Evolutionary conservation across 2,113 vertebrate species (phyloP).

Genomic region (Suncus etruscus): DNA sequence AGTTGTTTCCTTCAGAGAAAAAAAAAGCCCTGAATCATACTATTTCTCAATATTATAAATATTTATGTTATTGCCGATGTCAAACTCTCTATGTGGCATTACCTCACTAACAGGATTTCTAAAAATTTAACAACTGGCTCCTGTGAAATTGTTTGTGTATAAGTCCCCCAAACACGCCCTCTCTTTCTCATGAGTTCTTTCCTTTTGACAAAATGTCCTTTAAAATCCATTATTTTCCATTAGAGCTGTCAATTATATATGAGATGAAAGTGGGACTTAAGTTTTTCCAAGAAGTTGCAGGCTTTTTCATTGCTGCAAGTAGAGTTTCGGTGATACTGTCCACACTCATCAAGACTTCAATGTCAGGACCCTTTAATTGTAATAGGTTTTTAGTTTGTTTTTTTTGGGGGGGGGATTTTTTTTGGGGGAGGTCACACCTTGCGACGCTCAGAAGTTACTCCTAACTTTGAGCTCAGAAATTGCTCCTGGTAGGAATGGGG

Average conservation of each 20-base stretch:
- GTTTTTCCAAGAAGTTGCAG: not conserved
- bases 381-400: not conserved
- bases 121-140: conserved; percentile 5
- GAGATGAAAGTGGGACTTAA: not conserved
- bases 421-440: too few species aligned
- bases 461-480: too few species aligned
- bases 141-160: not conserved
- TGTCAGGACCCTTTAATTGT: not conserved
- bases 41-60: conserved; percentile 15
- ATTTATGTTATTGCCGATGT: conserved; percentile 14
- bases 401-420: too few species aligned
- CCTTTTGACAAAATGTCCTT: not conserved
- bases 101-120: conserved; percentile 12
- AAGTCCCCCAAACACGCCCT: not conserved
- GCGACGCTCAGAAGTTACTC: too few species aligned
- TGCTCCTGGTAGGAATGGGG: too few species aligned
- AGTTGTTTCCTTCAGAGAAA: not conserved
- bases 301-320: not conserved
- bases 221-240: not conserved
- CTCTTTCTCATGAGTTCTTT: not conserved
- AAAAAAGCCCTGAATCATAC: not conserved
- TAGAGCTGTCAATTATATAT: not conserved
- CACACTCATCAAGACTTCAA: not conserved
- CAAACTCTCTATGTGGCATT: not conserved
- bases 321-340: not conserved